A percentile compares a stretch with the other conserved stretches of the same genome.
Conservation (phyloP, 2,797 vertebrate species). For the Menidia menidia region DNA sequence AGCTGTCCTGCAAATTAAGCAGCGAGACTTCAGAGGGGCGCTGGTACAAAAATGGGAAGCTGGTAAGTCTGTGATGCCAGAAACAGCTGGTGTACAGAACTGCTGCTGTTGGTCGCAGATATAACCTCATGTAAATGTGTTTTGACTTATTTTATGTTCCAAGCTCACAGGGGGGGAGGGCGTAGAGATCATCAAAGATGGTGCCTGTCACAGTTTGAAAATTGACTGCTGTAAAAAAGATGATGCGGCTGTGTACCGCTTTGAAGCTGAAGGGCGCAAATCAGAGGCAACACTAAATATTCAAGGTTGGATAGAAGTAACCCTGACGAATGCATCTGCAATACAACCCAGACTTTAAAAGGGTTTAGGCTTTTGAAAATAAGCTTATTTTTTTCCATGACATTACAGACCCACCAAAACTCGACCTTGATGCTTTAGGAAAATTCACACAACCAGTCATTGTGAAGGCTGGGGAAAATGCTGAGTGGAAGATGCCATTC, state of each 20-base stretch:
- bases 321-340: background rate
- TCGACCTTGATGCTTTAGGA: slow-evolving; percentile 80
- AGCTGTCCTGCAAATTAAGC: slow-evolving; percentile 86
- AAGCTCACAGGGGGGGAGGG: slow-evolving; percentile 84
- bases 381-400: slow-evolving; percentile 1
- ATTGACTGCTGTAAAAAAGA: slow-evolving; percentile 79
- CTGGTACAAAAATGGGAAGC: slow-evolving; percentile 90
- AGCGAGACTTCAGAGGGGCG: slow-evolving; percentile 78
- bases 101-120: too few species aligned
- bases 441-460: slow-evolving; percentile 83
- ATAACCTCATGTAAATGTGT: background rate
- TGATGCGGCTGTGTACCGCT: slow-evolving; percentile 86
- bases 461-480: slow-evolving; percentile 85
- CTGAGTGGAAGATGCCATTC: slow-evolving; percentile 86
- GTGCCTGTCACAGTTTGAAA: slow-evolving; percentile 81
- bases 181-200: slow-evolving; percentile 83
- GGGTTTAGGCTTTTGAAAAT: background rate
- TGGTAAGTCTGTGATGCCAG: slow-evolving; percentile 75
- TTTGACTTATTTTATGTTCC: slow-evolving; percentile 16
- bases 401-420: slow-evolving; percentile 85
- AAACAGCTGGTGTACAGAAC: too few species aligned
- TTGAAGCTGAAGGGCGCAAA: slow-evolving; percentile 88
- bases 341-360: slow-evolving; percentile 2
- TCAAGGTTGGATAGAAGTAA: slow-evolving; percentile 76
- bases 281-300: slow-evolving; percentile 85